Evolutionary conservation across 2,113 vertebrate genomes (phyloP).

Genomic region (Syngnathus typhle): DNA sequence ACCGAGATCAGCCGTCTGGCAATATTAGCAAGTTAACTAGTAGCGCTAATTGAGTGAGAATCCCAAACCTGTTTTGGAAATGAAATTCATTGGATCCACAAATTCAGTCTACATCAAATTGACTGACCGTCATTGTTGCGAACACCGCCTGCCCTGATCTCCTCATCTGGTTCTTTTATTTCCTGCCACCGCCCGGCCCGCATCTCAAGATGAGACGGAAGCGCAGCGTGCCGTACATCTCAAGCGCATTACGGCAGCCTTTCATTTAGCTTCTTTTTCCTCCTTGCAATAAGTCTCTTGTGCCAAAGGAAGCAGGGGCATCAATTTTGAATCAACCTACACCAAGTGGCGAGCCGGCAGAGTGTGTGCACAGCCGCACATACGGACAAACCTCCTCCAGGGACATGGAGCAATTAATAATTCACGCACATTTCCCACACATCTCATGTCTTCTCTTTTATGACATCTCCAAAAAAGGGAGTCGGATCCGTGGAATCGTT

Average conservation of each 20-base stretch:
- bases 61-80: too few relatives aligned
- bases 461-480: constrained; percentile 46
- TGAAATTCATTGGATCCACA: background rate
- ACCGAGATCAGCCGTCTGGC: too few relatives aligned
- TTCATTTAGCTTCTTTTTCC: constrained; percentile 35
- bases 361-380: constrained; percentile 3
- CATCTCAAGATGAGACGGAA: background rate
- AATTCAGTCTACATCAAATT: background rate
- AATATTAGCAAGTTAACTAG: too few relatives aligned
- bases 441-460: constrained; percentile 49
- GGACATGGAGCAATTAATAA: constrained; percentile 53
- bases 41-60: too few relatives aligned
- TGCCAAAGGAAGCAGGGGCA: constrained; percentile 44
- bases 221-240: constrained; percentile 22
- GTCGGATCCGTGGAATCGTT: constrained; percentile 48
- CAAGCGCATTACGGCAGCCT: constrained; percentile 16
- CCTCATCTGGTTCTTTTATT: background rate
- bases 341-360: constrained; percentile 44
- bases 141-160: background rate
- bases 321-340: constrained; percentile 62
- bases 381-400: constrained; percentile 30
- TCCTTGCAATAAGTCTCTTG: constrained; percentile 47
- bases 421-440: constrained; percentile 50
- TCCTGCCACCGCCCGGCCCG: background rate
- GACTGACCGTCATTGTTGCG: background rate